These are phyloP conservation scores for Acleris emargana DNA, from an alignment of 2,888 invertebrate species.

Conservation along the genomic window DNA sequence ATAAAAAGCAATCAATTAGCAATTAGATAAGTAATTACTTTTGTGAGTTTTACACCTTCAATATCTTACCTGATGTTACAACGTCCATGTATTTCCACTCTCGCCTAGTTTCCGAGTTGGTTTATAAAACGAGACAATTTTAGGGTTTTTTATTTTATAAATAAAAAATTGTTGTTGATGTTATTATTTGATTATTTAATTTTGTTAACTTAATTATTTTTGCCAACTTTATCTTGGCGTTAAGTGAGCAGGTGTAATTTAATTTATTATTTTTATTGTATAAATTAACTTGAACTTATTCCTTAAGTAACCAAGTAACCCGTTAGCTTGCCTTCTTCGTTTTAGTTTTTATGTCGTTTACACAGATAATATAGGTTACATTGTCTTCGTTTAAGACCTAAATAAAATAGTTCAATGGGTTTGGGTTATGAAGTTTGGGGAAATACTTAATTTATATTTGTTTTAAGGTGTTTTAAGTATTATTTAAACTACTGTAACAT, in stretches of 20 bases:
- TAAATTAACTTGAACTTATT: background rate
- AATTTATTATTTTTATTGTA: too few relatives aligned
- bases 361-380: too few relatives aligned
- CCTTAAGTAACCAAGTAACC: slow-evolving; percentile 6
- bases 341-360: slow-evolving; percentile 23
- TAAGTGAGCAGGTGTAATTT: background rate
- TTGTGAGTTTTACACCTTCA: background rate
- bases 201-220: slow-evolving; percentile 1
- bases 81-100: slow-evolving; percentile 1
- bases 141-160: background rate
- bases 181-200: background rate
- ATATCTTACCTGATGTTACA: background rate
- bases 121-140: background rate
- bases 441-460: slow-evolving; percentile 38
- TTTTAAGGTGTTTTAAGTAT: slow-evolving; percentile 43
- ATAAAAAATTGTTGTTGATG: background rate
- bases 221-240: background rate
- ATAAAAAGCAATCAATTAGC: background rate
- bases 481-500: slow-evolving; percentile 46
- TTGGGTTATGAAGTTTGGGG: slow-evolving; percentile 27
- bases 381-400: slow-evolving; percentile 10
- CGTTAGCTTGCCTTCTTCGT: slow-evolving; percentile 29
- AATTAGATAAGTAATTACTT: background rate
- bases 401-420: slow-evolving; percentile 32
- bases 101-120: background rate